Conservation (phyloP, 1,140 invertebrate genomes). For the Euwallacea fornicatus region DNA sequence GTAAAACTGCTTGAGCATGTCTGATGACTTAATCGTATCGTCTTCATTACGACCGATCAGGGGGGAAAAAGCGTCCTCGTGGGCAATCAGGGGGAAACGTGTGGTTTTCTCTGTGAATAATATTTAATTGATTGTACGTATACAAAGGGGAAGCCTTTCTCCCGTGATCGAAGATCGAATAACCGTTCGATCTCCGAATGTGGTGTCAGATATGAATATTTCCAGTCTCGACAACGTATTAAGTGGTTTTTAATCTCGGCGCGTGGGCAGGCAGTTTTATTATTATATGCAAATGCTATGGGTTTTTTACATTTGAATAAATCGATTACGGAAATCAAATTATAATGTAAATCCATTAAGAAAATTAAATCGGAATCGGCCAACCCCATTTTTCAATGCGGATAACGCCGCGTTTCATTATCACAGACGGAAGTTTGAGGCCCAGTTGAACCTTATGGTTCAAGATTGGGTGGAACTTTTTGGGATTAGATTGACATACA, state of each 20-base stretch:
- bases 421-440: too few relatives aligned
- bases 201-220: conserved; percentile 8
- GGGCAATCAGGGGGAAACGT: conserved; percentile 7
- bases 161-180: not conserved
- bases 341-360: conserved; percentile 22
- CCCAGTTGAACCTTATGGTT: too few relatives aligned
- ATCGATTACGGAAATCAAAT: conserved; percentile 22
- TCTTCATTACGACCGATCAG: not conserved
- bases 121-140: not conserved
- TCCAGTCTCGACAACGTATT: conserved; percentile 1
- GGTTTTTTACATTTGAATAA: conserved; percentile 16
- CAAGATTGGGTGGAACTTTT: too few relatives aligned
- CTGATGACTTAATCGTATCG: conserved; percentile 9
- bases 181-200: not conserved
- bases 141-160: not conserved
- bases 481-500: too few relatives aligned
- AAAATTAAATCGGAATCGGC: not conserved
- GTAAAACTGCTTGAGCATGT: conserved; percentile 12
- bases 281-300: conserved; percentile 16
- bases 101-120: not conserved
- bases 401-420: too few relatives aligned
- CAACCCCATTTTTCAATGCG: not conserved
- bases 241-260: conserved; percentile 17
- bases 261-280: conserved; percentile 12
- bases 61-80: conserved; percentile 1